These are phyloP conservation scores for Apogon talboti DNA, from an alignment of 2,797 vertebrate species.

Conservation along the genomic window DNA sequence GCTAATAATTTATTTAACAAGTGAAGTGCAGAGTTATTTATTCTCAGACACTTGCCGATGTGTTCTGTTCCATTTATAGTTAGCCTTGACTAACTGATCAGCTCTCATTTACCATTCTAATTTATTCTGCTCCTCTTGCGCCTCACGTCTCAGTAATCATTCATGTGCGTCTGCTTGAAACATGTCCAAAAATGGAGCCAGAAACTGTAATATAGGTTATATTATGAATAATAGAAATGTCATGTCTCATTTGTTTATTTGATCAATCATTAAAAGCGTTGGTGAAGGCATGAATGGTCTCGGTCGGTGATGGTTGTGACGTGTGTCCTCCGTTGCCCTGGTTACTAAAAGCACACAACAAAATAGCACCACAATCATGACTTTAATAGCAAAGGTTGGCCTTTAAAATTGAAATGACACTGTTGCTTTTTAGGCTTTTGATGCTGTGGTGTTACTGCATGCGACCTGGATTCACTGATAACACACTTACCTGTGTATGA, in stretches of 20 bases:
- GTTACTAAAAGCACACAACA: conserved; percentile 10
- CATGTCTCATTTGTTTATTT: not conserved
- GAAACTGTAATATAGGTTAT: too few species aligned
- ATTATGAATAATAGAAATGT: not conserved
- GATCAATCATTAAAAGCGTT: not conserved
- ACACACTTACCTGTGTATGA: conserved; percentile 11
- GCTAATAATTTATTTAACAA: not conserved
- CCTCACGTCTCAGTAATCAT: too few species aligned
- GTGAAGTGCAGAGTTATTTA: not conserved
- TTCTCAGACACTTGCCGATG: too few species aligned
- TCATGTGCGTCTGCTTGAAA: too few species aligned
- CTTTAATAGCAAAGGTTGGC: conserved; percentile 6
- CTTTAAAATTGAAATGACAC: too few species aligned
- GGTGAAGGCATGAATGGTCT: too few species aligned
- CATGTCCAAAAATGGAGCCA: too few species aligned
- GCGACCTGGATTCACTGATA: too few species aligned
- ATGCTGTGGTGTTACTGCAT: too few species aligned
- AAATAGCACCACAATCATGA: not conserved
- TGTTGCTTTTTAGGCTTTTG: too few species aligned
- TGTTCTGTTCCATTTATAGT: not conserved
- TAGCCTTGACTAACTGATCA: not conserved
- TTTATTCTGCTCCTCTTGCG: not conserved
- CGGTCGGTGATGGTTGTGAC: not conserved
- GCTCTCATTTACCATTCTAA: not conserved
- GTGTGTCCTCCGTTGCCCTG: not conserved